Evolutionary conservation across 2,888 invertebrate genomes (phyloP), one percentile per base, ranked within the genome.

Genomic region (Plebejus anna): DNA sequence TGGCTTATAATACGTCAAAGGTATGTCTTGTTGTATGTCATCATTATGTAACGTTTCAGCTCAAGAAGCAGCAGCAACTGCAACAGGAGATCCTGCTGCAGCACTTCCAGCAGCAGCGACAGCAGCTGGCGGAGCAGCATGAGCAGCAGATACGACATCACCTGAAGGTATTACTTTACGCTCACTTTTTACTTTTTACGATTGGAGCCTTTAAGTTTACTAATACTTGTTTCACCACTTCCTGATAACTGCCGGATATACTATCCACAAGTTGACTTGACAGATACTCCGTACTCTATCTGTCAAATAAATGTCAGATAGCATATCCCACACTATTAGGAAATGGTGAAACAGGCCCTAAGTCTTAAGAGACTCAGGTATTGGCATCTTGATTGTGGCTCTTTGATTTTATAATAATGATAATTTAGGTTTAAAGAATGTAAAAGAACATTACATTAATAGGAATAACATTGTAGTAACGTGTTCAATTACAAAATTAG

Each of bases 21-120:
- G 59, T 2, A 61, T 61, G 66, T 66, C 36, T 13, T 32, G 13
- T 32, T 7, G 2, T 42, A 42, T 7, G 42, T 42, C 1, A 42
- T 42, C 6, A 42, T 5, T 7, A 32, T 55, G 0, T 55, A 76
- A 79, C 85, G 82, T 91, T 96, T 84, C 96, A 98, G 97, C 95
- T 98, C 89, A 98, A 98, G 95, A 97, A 98, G 94, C 97, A 98
- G 89, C 98, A 98, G 90, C 97, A 98, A 91, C 94, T 98, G 85
- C 98, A 98, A 89, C 98, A 98, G 87, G 97, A 98, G 93, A 97
- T 98, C 85, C 95, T 98, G 82, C 95, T 97, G 87, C 98, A 98
- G 90, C 97, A 97, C 89, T 98, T 97, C 94, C 98, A 98, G 90
- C 97, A 97, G 85, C 98, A 98, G 89, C 97, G 97, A 84, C 97